Evolutionary conservation across 2,888 invertebrate species (phyloP), one percentile per base, ranked within the genome.

Genomic region (Lucinisca nassula): DNA sequence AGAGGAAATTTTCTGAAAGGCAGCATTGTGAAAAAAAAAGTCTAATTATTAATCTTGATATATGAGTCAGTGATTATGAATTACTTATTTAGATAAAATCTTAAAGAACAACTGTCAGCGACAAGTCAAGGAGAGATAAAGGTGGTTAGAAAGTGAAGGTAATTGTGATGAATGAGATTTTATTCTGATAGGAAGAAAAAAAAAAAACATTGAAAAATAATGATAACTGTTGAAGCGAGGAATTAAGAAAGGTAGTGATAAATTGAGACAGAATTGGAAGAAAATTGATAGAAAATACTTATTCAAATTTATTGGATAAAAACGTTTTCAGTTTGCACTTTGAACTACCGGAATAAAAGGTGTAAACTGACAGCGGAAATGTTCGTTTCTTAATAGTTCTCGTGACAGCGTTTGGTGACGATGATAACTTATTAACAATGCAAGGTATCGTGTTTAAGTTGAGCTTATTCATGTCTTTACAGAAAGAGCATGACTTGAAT

Each of bases 351-450:
- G 58, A 58, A 24, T 58, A 58, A 58, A n/a, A 58, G 58, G 58
- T 27, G 27, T 58, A 58, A 58, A 58, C 24, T 58, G 58, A 58
- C 58, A 58, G 58, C 58, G 58, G 58, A 58, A 58, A 58, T 58
- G 58, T 27, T 58, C 58, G 27, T 12, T 58, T 58, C 24, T 58
- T 58, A 58, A 58, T 58, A 27, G 58, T 27, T 27, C 58, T 12
- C 58, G 6, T 58, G 58, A 58, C 58, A 58, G 58, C 27, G 27
- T n/a, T 58, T 58, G 27, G 58, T 27, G 58, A 58, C 58, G 27
- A 27, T 58, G n/a, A 27, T 58, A 58, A 58, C 58, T 4, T 58
- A 27, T 58, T 27, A 27, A 58, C 58, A 58, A 58, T 58, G 58
- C 4, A n/a, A 27, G 14, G 4, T 58, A n/a, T 58, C 58, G 27